Conservation (phyloP, 2,888 invertebrate species). For the Dusona sp. region DNA sequence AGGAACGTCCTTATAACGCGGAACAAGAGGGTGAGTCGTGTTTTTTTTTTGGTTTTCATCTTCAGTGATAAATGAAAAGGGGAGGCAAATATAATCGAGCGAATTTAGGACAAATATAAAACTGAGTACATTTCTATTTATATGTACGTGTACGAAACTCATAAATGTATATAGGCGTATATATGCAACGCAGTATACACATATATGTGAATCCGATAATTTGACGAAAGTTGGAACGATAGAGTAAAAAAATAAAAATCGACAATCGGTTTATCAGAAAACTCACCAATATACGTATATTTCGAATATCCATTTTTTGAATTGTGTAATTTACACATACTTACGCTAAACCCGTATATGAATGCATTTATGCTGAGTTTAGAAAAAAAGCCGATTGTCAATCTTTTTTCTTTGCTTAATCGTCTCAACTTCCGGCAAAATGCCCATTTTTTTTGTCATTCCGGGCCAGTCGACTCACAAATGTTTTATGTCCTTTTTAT, state of each 20-base stretch:
- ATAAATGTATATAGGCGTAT: not conserved
- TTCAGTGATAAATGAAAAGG: not conserved
- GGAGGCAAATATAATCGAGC: constrained; percentile 2
- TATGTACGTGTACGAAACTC: not conserved
- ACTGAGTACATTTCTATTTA: constrained; percentile 13
- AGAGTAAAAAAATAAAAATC: not conserved
- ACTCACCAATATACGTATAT: not conserved
- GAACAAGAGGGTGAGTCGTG: constrained; percentile 63
- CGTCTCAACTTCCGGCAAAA: not conserved
- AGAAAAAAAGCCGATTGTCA: not conserved
- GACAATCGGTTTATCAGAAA: not conserved
- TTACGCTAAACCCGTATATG: not conserved
- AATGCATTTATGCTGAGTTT: not conserved
- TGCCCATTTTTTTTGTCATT: not conserved
- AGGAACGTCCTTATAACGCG: constrained; percentile 74
- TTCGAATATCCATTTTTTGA: not conserved
- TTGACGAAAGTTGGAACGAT: not conserved
- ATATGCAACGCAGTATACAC: not conserved
- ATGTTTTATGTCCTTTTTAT: constrained; percentile 22
- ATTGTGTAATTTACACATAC: not conserved
- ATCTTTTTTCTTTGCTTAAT: constrained; percentile 5
- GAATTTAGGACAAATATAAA: constrained; percentile 20
- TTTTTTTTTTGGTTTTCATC: constrained; percentile 8
- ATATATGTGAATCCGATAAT: not conserved
- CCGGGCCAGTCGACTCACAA: not conserved